Evolutionary conservation across 2,797 vertebrate species (phyloP), one percentile per base, ranked within the genome.

Genomic region (Argyrosomus regius): DNA sequence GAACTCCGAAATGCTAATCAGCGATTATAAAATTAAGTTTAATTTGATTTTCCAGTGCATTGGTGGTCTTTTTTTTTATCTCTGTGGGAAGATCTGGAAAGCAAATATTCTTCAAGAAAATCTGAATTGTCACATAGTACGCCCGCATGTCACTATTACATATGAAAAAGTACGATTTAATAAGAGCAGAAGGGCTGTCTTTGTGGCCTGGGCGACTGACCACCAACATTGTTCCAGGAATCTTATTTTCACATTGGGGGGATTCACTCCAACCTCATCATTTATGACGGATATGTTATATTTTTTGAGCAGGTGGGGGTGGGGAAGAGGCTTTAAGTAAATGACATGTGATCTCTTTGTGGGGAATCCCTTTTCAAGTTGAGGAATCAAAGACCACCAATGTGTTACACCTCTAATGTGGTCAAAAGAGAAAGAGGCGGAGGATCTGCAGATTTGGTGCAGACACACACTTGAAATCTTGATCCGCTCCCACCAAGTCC

Each of bases 331-430:
- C 81, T 82, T 78, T 72, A 49, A 73, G 72, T 10, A 39, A 83
- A 64, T 77, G 86, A 84, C 83, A 91, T 91, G 59, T 82, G 90
- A 92, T 92, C 88, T 82, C 85, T 87, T 92, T 91, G 89, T 88
- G 89, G 75, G 80, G 72, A 87, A 80, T 90, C 88, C 39, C 72
- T 88, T 92, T 90, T 89, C 81, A 91, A 88, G 82, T 72, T 18
- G 70, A 85, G 64, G 82, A 89, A 90, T 90, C 86, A 87, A 87
- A 92, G 93, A 93, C 91, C 91, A 92, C 93, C 91, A 89, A 67
- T 87, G 90, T 81, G 87, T 85, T 86, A 75, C 82, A 91, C 85
- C 80, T 91, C 84, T 92, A 68, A 93, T 91, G 90, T 91, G 88
- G 90, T 92, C 89, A 72, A 57, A 81, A 46, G 68, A 80, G 81